These are phyloP conservation scores for Nesogale talazaci DNA, from an alignment of 2,113 vertebrate genomes.

Conservation along the genomic window DNA sequence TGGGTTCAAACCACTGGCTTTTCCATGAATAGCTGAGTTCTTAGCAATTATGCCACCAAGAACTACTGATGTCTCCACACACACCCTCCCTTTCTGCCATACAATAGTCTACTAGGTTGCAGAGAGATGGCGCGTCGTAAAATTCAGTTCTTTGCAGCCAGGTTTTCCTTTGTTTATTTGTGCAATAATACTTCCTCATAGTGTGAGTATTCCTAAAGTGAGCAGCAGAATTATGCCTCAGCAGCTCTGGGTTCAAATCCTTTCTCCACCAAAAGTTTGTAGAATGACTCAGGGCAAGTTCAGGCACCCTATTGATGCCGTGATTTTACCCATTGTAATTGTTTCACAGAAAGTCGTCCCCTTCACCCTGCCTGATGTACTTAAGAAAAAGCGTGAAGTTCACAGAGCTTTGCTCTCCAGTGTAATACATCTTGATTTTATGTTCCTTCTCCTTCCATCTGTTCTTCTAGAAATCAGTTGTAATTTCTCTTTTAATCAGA, in stretches of 20 bases:
- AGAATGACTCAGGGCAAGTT: conserved; percentile 58
- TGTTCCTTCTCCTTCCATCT: conserved; percentile 49
- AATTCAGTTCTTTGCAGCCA: neutral
- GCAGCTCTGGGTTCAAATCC: conserved; percentile 74
- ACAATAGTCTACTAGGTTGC: too few species aligned
- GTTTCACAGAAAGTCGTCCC: conserved; percentile 41
- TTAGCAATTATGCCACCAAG: neutral
- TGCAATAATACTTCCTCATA: neutral
- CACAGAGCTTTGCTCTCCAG: conserved; percentile 42
- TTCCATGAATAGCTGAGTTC: neutral
- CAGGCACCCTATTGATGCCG: conserved; percentile 59
- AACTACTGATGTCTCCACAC: too few species aligned
- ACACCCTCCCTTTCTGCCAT: too few species aligned
- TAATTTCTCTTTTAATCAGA: conserved; percentile 71
- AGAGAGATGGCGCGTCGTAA: accelerated
- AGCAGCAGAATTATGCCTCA: conserved; percentile 34
- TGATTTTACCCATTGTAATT: conserved; percentile 59
- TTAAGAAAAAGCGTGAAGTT: conserved; percentile 69
- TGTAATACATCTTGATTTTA: conserved; percentile 69
- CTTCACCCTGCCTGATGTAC: conserved; percentile 42
- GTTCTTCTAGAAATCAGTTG: conserved; percentile 63
- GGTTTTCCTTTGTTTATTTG: neutral
- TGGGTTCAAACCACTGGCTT: neutral
- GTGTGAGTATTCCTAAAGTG: neutral
- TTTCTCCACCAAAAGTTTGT: conserved; percentile 56